Percentiles rank a stretch among this genome's conserved stretches.
These are phyloP conservation scores for Sebastes flavidus DNA, from an alignment of 2,797 vertebrate genomes.

Conservation along the genomic window DNA sequence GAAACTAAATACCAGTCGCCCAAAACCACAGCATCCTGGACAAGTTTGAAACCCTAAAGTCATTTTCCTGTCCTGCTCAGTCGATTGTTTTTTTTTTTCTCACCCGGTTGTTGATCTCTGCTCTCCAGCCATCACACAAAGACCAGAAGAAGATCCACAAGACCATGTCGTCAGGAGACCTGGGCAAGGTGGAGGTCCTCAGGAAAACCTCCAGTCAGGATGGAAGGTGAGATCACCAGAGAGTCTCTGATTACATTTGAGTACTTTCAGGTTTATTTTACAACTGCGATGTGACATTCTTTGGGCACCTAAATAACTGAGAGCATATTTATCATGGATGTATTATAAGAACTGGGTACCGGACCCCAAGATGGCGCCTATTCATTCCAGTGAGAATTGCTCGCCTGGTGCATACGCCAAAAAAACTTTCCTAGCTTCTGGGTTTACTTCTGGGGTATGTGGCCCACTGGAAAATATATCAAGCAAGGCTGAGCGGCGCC, in stretches of 20 bases:
- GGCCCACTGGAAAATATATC: too few relatives aligned
- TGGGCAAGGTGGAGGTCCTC: constrained; percentile 84
- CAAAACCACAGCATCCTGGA: background rate
- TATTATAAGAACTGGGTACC: too few relatives aligned
- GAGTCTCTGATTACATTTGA: background rate
- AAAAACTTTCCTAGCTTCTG: too few relatives aligned
- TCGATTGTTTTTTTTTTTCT: background rate
- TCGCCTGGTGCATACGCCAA: too few relatives aligned
- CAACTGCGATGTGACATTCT: background rate
- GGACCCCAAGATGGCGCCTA: too few relatives aligned
- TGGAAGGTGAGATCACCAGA: constrained; percentile 82
- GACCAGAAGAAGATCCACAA: constrained; percentile 92
- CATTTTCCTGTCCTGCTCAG: background rate
- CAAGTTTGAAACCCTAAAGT: background rate
- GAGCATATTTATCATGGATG: background rate
- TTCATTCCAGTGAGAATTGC: too few relatives aligned
- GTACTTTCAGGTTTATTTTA: background rate
- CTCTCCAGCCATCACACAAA: constrained; percentile 73
- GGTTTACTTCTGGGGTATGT: too few relatives aligned
- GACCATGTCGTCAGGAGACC: constrained; percentile 95
- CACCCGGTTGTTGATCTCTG: background rate
- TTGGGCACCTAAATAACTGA: background rate
- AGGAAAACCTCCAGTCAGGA: constrained; percentile 87
- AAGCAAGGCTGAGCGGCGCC: too few relatives aligned
- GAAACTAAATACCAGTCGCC: background rate